Percentiles rank a stretch among this genome's conserved stretches.
Conservation (phyloP, 2,113 vertebrate species). For the Brachirus orientalis region DNA sequence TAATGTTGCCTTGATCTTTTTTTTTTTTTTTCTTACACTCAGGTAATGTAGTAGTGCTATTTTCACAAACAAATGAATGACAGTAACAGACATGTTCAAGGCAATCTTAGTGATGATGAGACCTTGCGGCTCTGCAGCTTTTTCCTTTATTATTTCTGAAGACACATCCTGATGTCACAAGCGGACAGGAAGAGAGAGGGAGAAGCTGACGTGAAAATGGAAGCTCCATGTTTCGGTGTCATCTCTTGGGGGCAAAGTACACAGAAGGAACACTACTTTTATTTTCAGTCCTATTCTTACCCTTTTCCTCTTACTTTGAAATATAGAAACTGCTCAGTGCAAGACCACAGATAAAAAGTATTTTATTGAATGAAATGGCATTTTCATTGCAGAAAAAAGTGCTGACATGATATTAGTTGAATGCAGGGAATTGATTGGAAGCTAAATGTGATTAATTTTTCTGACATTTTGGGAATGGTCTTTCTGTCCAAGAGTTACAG, state of each 20-base stretch:
- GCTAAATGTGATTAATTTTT: background rate
- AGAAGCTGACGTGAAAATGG: constrained; percentile 1
- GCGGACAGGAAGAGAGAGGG: constrained; percentile 28
- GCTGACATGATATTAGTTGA: background rate
- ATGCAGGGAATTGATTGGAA: background rate
- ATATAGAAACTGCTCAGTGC: background rate
- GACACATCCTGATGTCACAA: constrained; percentile 47
- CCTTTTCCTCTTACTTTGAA: background rate
- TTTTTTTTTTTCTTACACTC: constrained; percentile 1
- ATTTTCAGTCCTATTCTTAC: background rate
- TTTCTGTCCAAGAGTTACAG: background rate
- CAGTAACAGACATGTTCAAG: background rate
- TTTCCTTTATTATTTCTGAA: constrained; percentile 63
- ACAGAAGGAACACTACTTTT: background rate
- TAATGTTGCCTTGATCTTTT: constrained; percentile 21
- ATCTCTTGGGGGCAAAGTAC: background rate
- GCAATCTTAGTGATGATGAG: constrained; percentile 12
- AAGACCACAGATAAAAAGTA: constrained; percentile 4
- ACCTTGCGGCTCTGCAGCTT: constrained; percentile 37
- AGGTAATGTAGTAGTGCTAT: background rate
- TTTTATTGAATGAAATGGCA: constrained; percentile 40
- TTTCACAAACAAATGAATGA: constrained; percentile 11
- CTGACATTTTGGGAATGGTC: background rate
- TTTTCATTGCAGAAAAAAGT: constrained; percentile 4
- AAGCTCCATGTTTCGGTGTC: background rate